phyloP scores from a whole-genome alignment of 2,888 invertebrate genomes.

The Ophioninae sp. region DNA sequence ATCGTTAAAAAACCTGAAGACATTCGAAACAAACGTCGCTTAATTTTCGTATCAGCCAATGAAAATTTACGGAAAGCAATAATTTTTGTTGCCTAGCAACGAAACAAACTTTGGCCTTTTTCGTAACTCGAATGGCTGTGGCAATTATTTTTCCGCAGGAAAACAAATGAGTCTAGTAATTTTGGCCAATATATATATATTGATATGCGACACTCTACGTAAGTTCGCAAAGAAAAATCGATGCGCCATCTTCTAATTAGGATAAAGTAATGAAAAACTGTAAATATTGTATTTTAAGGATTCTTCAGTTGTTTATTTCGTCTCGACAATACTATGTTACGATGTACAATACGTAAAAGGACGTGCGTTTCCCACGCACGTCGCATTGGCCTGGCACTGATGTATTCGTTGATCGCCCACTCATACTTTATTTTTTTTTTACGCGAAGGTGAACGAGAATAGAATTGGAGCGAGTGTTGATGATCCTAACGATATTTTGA shows the following conservation, averaged over 20 bases:
- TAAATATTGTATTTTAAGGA: slow-evolving; percentile 74
- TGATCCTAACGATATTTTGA: slow-evolving; percentile 61
- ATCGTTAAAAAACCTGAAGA: too few relatives aligned
- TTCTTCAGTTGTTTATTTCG: slow-evolving; percentile 74
- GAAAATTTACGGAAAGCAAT: too few relatives aligned
- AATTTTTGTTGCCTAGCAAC: too few relatives aligned
- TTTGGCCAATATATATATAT: background rate
- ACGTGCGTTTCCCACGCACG: slow-evolving; percentile 51
- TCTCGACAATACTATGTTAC: slow-evolving; percentile 73
- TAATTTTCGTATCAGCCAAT: too few relatives aligned
- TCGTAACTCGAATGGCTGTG: too few relatives aligned
- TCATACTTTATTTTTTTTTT: slow-evolving; percentile 49
- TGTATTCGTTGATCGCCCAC: slow-evolving; percentile 63
- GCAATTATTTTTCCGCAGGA: too few relatives aligned
- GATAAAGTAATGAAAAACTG: slow-evolving; percentile 54
- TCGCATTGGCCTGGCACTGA: slow-evolving; percentile 65
- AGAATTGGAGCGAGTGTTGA: slow-evolving; percentile 64
- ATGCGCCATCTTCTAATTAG: slow-evolving; percentile 31
- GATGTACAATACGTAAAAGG: slow-evolving; percentile 52
- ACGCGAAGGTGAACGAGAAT: slow-evolving; percentile 35
- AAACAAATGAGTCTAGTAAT: too few relatives aligned
- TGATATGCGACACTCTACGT: background rate
- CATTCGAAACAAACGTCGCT: too few relatives aligned
- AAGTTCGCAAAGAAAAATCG: slow-evolving; percentile 38
- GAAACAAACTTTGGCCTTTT: too few relatives aligned